These are phyloP conservation scores for Platygyra sinensis DNA, from an alignment of 64 coral and sea anemone genomes.

Conservation along the genomic window DNA sequence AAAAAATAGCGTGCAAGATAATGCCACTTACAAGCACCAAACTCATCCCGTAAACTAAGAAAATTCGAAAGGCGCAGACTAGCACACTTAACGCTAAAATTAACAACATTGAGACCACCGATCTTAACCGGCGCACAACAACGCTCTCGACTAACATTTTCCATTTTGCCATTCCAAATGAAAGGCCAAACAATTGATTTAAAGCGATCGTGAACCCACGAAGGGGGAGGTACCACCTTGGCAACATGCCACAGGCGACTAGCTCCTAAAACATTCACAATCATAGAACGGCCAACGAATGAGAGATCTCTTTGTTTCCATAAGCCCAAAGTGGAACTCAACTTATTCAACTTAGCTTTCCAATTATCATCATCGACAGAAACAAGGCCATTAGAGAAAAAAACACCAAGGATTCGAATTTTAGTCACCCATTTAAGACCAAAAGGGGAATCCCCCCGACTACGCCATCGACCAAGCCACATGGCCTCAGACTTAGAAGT, in stretches of 20 bases:
- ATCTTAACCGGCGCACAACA: neutral
- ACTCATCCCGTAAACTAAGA: neutral
- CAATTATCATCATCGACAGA: neutral
- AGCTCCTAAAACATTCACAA: neutral
- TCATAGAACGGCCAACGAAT: neutral
- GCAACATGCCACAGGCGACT: neutral
- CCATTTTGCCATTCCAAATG: neutral
- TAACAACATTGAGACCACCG: neutral
- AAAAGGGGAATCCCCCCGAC: too few species aligned
- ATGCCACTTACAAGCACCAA: neutral
- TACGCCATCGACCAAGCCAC: too few species aligned
- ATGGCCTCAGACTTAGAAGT: too few species aligned
- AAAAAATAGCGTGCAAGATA: neutral
- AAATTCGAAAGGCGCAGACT: neutral
- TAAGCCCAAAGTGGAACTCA: neutral
- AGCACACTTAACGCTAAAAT: neutral
- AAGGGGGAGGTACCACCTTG: neutral
- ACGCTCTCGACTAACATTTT: neutral
- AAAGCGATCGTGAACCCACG: neutral
- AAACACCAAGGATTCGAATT: neutral
- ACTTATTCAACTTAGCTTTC: neutral
- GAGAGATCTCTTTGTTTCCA: slow-evolving; percentile 14
- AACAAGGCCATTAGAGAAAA: neutral
- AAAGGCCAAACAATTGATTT: neutral
- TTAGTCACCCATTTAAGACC: neutral